These are phyloP conservation scores for Aegithalos caudatus DNA, from an alignment of 2,113 vertebrate genomes.

Conservation along the genomic window DNA sequence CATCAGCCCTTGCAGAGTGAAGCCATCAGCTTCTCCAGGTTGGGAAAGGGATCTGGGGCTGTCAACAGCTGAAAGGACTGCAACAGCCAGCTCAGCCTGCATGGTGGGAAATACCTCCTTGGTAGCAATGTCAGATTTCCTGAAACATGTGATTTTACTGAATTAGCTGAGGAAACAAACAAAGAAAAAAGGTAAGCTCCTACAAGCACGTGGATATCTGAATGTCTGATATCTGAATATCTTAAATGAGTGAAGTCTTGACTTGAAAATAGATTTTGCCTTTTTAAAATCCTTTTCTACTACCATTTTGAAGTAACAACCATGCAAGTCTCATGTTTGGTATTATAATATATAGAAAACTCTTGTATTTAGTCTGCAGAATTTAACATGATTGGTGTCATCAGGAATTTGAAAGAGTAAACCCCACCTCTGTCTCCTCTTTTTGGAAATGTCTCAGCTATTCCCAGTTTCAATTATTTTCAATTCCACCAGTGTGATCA, in stretches of 20 bases:
- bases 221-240: too few relatives aligned
- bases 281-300: neutral
- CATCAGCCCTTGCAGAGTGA: neutral
- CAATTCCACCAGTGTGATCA: constrained; percentile 56
- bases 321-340: neutral
- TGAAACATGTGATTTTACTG: neutral
- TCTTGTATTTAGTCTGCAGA: neutral
- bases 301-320: neutral
- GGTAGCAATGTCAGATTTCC: neutral
- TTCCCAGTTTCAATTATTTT: constrained; percentile 56
- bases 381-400: constrained; percentile 15
- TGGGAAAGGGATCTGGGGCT: neutral
- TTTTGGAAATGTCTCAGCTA: constrained; percentile 30
- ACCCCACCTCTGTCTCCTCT: neutral
- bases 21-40: neutral
- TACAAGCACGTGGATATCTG: accelerated
- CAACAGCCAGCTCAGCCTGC: neutral
- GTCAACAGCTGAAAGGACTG: too few relatives aligned
- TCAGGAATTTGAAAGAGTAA: neutral
- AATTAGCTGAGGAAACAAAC: neutral
- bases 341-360: neutral
- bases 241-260: neutral
- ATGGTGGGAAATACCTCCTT: too few relatives aligned
- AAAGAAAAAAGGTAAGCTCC: neutral
- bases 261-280: neutral